Percentiles rank a stretch among this genome's conserved stretches.
Conservation (phyloP, 2,113 vertebrate species). For the Cromileptes altivelis region DNA sequence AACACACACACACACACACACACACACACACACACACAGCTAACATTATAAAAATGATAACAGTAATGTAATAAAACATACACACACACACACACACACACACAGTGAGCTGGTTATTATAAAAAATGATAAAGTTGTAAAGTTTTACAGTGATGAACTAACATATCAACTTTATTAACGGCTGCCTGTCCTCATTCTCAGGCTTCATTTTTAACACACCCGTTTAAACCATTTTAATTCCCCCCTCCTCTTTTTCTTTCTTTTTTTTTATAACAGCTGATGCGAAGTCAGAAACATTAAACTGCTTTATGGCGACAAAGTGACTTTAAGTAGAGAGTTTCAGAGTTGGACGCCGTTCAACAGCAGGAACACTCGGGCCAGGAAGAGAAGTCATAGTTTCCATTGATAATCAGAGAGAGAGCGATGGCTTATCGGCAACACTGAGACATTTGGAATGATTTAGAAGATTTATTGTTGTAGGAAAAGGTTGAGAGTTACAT, state of each 20-base stretch:
- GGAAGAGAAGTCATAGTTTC: slow-evolving; percentile 31
- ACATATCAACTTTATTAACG: slow-evolving; percentile 75
- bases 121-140: slow-evolving; percentile 79
- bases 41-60: slow-evolving; percentile 68
- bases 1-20: slow-evolving; percentile 50
- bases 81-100: slow-evolving; percentile 40
- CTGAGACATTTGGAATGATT: slow-evolving; percentile 6
- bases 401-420: slow-evolving; percentile 6
- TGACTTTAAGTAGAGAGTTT: slow-evolving; percentile 53
- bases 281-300: slow-evolving; percentile 60
- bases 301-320: slow-evolving; percentile 64
- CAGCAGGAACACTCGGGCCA: neutral
- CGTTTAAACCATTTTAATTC: slow-evolving; percentile 65
- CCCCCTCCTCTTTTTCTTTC: neutral
- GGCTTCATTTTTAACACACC: slow-evolving; percentile 46
- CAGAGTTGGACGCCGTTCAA: slow-evolving; percentile 38
- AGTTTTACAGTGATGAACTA: slow-evolving; percentile 79
- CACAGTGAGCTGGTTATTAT: slow-evolving; percentile 66
- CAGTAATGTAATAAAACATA: slow-evolving; percentile 67
- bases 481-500: neutral
- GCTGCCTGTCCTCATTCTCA: slow-evolving; percentile 50
- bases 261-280: slow-evolving; percentile 42
- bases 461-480: neutral
- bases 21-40: slow-evolving; percentile 42
- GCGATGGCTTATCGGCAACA: slow-evolving; percentile 20